These are phyloP conservation scores for Ypsolopha sequella DNA, from an alignment of 2,888 invertebrate species.

Conservation along the genomic window DNA sequence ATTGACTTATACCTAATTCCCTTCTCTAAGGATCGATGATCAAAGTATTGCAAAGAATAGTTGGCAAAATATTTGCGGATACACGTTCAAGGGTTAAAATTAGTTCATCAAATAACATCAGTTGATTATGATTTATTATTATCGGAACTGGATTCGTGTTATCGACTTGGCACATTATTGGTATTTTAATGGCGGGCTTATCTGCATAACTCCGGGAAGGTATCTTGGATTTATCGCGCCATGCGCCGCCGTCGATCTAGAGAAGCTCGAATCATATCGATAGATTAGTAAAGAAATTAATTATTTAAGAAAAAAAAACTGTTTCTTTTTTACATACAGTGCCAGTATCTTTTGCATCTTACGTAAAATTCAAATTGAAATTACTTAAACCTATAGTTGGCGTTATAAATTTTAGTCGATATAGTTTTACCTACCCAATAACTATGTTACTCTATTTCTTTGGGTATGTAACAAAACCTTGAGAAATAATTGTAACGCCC, in stretches of 20 bases:
- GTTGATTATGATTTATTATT: conserved; percentile 27
- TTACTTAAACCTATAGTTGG: no score
- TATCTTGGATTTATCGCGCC: conserved; percentile 56
- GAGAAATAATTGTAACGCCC: no score
- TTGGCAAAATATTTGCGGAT: background rate
- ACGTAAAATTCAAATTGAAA: no score
- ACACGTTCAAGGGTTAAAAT: background rate
- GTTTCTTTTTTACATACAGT: no score
- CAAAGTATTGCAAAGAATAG: background rate
- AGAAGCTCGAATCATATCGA: conserved; percentile 36
- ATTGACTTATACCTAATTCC: no score
- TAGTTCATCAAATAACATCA: conserved; percentile 19
- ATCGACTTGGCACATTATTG: conserved; percentile 52
- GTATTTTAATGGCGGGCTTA: conserved; percentile 52
- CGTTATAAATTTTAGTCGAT: no score
- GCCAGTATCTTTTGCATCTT: no score
- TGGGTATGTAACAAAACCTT: no score
- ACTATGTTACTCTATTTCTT: no score
- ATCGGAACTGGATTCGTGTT: conserved; percentile 29
- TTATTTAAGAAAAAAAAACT: no score
- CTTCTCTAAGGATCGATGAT: background rate
- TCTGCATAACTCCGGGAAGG: conserved; percentile 50
- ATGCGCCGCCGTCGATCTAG: conserved; percentile 22
- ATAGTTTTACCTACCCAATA: no score
- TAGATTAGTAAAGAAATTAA: conserved; percentile 24